A percentile compares a stretch with the other conserved stretches of the same genome.
phyloP scores from a whole-genome alignment of 2,888 invertebrate genomes.

The Agrochola lychnidis region DNA sequence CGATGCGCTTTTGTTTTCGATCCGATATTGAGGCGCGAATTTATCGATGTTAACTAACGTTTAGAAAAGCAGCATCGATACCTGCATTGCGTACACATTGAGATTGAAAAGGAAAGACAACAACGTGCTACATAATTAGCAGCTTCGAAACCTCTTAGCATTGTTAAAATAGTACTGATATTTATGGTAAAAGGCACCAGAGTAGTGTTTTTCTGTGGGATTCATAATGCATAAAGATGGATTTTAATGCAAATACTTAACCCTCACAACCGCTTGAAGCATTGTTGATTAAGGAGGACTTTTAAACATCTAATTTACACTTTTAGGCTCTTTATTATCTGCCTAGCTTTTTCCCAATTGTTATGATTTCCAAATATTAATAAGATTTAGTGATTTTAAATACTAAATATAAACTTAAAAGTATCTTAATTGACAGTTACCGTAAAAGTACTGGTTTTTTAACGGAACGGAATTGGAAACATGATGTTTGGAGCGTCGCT shows the following conservation, averaged over 20 bases:
- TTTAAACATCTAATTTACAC: not conserved
- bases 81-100: slow-evolving; percentile 25
- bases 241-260: not conserved
- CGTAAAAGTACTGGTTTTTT: too few relatives aligned
- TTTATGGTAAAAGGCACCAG: not conserved
- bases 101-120: slow-evolving; percentile 6
- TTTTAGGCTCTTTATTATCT: not conserved
- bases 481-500: too few relatives aligned
- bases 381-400: too few relatives aligned
- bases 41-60: not conserved
- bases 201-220: too few relatives aligned
- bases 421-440: too few relatives aligned
- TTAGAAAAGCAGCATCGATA: not conserved
- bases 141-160: not conserved
- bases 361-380: too few relatives aligned
- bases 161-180: not conserved
- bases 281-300: not conserved
- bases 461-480: too few relatives aligned
- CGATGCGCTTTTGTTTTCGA: slow-evolving; percentile 23
- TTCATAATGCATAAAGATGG: not conserved
- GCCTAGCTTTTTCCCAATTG: not conserved
- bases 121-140: not conserved
- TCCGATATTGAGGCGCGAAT: slow-evolving; percentile 1
- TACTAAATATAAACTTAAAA: too few relatives aligned
- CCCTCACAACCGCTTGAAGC: not conserved